These are phyloP conservation scores for Mylabris phalerata DNA, from an alignment of 1,140 invertebrate genomes.

Conservation along the genomic window DNA sequence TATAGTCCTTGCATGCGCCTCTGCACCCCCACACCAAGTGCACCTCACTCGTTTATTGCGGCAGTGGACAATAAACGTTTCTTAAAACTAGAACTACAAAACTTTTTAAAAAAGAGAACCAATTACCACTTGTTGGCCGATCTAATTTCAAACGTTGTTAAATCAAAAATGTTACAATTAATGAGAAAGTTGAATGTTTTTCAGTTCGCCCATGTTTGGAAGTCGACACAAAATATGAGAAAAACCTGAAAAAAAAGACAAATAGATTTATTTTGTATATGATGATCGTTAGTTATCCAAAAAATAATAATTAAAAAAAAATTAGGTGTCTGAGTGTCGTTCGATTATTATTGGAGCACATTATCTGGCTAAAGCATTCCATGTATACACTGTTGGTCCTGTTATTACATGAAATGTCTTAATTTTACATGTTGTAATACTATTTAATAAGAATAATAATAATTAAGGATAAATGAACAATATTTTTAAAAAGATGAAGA, in stretches of 20 bases:
- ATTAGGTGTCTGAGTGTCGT: conserved; percentile 36
- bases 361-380: conserved; percentile 43
- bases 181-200: conserved; percentile 28
- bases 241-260: too few relatives aligned
- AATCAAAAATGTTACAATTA: conserved; percentile 37
- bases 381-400: conserved; percentile 45
- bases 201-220: conserved; percentile 10
- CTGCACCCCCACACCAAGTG: conserved; percentile 26
- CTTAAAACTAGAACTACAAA: too few relatives aligned
- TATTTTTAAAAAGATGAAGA: conserved; percentile 42
- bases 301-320: conserved; percentile 15
- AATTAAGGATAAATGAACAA: conserved; percentile 1
- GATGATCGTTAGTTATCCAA: conserved; percentile 29
- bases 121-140: conserved; percentile 36
- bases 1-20: conserved; percentile 26
- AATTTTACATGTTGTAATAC: conserved; percentile 43
- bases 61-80: conserved; percentile 38
- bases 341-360: conserved; percentile 42
- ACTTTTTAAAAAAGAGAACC: too few relatives aligned
- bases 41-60: conserved; percentile 31
- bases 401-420: conserved; percentile 40
- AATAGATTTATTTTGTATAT: conserved; percentile 40
- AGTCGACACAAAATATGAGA: conserved; percentile 24
- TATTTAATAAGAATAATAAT: conserved; percentile 7
- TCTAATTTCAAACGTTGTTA: conserved; percentile 38